These are phyloP conservation scores for Hycleus phaleratus DNA, from an alignment of 1,140 invertebrate genomes.

Conservation along the genomic window DNA sequence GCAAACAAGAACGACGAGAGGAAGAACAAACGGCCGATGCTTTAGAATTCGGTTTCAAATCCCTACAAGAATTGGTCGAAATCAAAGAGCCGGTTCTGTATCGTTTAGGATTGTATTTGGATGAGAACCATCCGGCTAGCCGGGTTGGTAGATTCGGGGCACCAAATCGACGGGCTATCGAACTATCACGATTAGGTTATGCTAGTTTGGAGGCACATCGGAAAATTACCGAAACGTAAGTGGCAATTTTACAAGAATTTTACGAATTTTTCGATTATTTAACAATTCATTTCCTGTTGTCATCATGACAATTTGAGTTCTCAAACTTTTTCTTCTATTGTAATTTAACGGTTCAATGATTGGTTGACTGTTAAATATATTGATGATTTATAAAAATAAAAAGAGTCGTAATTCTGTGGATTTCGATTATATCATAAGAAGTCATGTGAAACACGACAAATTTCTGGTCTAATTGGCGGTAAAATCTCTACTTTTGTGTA, in stretches of 20 bases:
- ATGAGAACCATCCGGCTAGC: conserved; percentile 58
- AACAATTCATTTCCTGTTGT: too few relatives aligned
- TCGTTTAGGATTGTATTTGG: conserved; percentile 57
- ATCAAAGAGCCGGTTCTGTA: conserved; percentile 61
- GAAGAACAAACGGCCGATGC: conserved; percentile 45
- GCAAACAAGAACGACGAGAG: neutral
- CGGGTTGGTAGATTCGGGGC: conserved; percentile 67
- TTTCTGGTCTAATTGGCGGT: too few relatives aligned
- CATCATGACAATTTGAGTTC: neutral
- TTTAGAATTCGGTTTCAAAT: conserved; percentile 54
- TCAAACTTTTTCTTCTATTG: too few relatives aligned
- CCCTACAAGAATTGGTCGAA: conserved; percentile 56
- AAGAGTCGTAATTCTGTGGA: too few relatives aligned
- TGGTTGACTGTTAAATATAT: too few relatives aligned
- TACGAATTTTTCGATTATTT: too few relatives aligned
- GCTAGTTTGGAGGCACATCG: conserved; percentile 57
- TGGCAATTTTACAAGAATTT: neutral
- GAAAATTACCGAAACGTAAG: conserved; percentile 39
- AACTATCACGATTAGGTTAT: conserved; percentile 59
- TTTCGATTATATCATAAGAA: too few relatives aligned
- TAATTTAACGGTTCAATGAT: too few relatives aligned
- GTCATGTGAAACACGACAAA: too few relatives aligned
- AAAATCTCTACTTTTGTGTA: too few relatives aligned
- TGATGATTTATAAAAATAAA: too few relatives aligned
- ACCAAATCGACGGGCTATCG: conserved; percentile 52